phyloP scores from a whole-genome alignment of 2,888 invertebrate genomes.

The Acleris holmiana region DNA sequence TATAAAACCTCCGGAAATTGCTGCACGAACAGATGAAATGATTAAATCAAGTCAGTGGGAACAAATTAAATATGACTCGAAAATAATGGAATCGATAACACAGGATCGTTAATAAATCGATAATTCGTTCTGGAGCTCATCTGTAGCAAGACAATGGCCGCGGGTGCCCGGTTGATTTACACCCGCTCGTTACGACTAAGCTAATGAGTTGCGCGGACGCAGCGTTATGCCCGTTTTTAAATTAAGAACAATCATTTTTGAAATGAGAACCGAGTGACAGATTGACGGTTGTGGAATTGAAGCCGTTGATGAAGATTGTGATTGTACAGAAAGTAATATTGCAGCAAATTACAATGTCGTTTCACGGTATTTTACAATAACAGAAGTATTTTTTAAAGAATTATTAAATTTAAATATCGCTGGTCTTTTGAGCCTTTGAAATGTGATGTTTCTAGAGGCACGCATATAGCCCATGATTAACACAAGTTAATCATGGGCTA shows the following conservation, averaged over 20 bases:
- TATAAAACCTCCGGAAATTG: constrained; percentile 21
- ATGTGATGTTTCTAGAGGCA: too few species aligned
- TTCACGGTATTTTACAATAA: background rate
- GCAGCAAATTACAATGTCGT: background rate
- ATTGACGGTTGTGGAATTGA: constrained; percentile 49
- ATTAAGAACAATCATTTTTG: constrained; percentile 65
- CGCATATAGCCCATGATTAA: too few species aligned
- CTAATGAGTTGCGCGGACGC: constrained; percentile 77
- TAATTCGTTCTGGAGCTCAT: constrained; percentile 43
- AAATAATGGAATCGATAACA: constrained; percentile 58
- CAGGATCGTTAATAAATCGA: constrained; percentile 55
- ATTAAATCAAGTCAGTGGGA: constrained; percentile 13
- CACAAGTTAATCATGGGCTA: too few species aligned
- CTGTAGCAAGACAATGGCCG: constrained; percentile 71
- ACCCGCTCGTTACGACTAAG: constrained; percentile 68
- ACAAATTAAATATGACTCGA: constrained; percentile 22
- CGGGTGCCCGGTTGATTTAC: constrained; percentile 77
- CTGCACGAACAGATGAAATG: constrained; percentile 1
- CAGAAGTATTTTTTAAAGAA: background rate
- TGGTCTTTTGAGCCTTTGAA: too few species aligned
- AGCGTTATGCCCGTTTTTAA: constrained; percentile 61
- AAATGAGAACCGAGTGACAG: constrained; percentile 39
- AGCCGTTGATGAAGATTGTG: constrained; percentile 31
- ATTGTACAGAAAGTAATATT: constrained; percentile 15
- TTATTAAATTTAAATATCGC: too few species aligned